These are phyloP conservation scores for Pedionomus torquatus DNA, from an alignment of 2,113 vertebrate genomes.

Conservation along the genomic window DNA sequence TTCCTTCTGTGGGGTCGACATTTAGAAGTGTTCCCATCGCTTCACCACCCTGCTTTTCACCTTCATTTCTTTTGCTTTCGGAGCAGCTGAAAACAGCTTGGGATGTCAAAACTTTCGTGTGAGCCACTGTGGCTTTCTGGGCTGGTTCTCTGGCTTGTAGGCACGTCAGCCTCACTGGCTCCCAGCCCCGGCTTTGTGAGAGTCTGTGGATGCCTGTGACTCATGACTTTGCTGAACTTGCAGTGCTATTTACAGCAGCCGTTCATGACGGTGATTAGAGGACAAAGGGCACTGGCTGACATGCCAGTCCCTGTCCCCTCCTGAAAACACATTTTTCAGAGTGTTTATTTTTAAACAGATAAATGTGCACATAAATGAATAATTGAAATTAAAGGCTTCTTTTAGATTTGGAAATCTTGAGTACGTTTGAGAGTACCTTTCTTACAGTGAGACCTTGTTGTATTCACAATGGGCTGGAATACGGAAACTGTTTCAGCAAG, in stretches of 20 bases:
- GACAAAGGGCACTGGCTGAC: neutral
- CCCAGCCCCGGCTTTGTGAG: rapidly evolving
- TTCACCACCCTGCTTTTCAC: neutral
- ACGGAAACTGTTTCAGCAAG: neutral
- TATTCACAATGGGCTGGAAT: neutral
- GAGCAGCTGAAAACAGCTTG: neutral
- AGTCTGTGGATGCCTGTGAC: neutral
- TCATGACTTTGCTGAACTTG: neutral
- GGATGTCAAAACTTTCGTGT: neutral
- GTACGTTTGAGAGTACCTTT: neutral
- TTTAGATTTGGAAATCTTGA: neutral
- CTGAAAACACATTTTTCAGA: neutral
- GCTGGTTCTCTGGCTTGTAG: rapidly evolving
- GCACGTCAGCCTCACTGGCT: rapidly evolving
- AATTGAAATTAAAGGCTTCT: neutral
- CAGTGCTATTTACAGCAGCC: neutral
- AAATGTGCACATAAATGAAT: neutral
- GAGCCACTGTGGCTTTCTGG: neutral
- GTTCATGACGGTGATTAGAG: neutral
- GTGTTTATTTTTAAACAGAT: neutral
- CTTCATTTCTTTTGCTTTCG: rapidly evolving
- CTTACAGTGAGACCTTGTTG: neutral
- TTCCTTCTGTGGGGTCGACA: rapidly evolving
- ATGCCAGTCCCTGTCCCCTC: neutral
- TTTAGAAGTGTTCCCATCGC: neutral